A percentile compares a stretch with the other conserved stretches of the same genome.
These are phyloP conservation scores for Oncorhynchus tshawytscha DNA, from an alignment of 2,113 vertebrate genomes.

Conservation along the genomic window DNA sequence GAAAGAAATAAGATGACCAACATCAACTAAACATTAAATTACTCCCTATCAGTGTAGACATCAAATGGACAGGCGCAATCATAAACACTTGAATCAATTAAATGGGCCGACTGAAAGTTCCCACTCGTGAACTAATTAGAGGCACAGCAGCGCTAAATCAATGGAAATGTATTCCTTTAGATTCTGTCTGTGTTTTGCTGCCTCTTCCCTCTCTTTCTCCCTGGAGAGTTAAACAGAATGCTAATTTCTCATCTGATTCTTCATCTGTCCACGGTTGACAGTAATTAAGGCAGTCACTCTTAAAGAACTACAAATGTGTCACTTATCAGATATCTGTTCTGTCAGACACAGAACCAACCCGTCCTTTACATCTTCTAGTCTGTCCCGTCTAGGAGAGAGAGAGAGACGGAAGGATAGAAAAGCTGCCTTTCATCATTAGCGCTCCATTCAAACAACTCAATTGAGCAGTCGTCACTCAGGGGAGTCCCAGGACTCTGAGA, in stretches of 20 bases:
- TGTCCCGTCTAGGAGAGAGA: slow-evolving; percentile 27
- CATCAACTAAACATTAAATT: slow-evolving; percentile 41
- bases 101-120: slow-evolving; percentile 32
- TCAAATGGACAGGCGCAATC: slow-evolving; percentile 17
- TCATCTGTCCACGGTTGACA: slow-evolving; percentile 59
- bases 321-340: slow-evolving; percentile 64
- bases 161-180: slow-evolving; percentile 56
- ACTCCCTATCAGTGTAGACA: slow-evolving; percentile 33
- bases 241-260: slow-evolving; percentile 62
- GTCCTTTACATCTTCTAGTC: slow-evolving; percentile 32
- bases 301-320: slow-evolving; percentile 70
- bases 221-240: slow-evolving; percentile 50
- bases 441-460: slow-evolving; percentile 68
- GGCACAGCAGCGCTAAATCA: slow-evolving; percentile 43
- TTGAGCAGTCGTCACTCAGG: slow-evolving; percentile 65
- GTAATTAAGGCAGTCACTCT: slow-evolving; percentile 71
- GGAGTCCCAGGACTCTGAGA: slow-evolving; percentile 58
- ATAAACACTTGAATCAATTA: slow-evolving; percentile 48
- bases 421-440: slow-evolving; percentile 64
- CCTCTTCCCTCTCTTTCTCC: slow-evolving; percentile 33
- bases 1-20: background rate
- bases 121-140: slow-evolving; percentile 52
- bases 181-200: slow-evolving; percentile 41
- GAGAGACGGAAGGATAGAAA: slow-evolving; percentile 30
- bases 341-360: slow-evolving; percentile 50